Evolutionary conservation across 2,113 vertebrate species (phyloP), one percentile per base, ranked within the genome.

Genomic region (Clarias batrachus): DNA sequence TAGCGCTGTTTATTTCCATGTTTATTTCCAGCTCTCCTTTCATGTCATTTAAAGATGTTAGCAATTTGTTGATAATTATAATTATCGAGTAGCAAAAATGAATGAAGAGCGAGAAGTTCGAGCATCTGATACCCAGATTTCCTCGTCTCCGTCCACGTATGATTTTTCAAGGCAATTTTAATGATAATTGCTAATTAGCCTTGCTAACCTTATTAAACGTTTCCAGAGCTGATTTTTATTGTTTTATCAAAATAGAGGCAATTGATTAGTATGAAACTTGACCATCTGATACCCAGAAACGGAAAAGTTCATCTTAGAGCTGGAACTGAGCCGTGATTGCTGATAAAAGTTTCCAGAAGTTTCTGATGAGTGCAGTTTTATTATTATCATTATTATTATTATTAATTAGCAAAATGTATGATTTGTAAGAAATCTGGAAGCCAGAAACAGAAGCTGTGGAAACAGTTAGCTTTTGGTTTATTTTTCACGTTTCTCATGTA

Each of bases 101-200:
- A 23, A 16, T 8, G 48, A 54, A n/a, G 54, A 14, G 13, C 48
- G 17, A 16, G 13, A 54, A n/a, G 16, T 74, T 48, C 48, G 21
- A 48, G 37, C 71, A 74, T 48, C 71, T 74, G 71, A 74, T 25
- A 48, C 41, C 71, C 71, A 74, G 71, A 37, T 48, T 74, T 74
- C 71, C 41, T 52, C 71, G 48, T 25, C 12, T 74, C 11, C 37
- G 12, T 73, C 37, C 37, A 23, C 21, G 33, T 21, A 41, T 21
- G 10, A 23, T 21, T 70, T 48, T 19, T 4, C 13, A 0, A 54
- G 54, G 25, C 13, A 13, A 13, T 74, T 74, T 23, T 7, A 77
- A 8, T n/a, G 48, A 13, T 8, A 27, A 25, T n/a, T 56, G 48
- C 23, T 77, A 54, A 77, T 77, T 77, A 77, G 23, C 48, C 7